phyloP scores from a whole-genome alignment of 2,113 vertebrate species.

The Fulica atra region DNA sequence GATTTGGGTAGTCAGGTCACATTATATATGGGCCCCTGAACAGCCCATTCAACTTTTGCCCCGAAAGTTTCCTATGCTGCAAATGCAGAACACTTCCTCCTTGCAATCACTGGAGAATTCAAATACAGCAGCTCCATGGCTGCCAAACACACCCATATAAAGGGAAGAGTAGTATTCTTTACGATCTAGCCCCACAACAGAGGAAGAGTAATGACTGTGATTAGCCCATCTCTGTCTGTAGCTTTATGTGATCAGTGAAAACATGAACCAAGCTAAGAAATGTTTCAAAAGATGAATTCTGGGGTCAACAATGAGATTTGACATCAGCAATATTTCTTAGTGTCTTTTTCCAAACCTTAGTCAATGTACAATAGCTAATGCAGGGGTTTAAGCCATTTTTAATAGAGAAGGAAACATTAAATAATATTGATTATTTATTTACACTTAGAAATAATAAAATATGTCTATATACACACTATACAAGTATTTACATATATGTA shows the following conservation, averaged over 20 bases:
- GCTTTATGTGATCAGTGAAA: background rate
- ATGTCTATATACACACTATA: accelerated
- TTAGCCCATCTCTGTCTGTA: background rate
- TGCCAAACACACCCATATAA: background rate
- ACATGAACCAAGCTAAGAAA: background rate
- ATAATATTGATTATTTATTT: background rate
- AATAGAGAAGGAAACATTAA: background rate
- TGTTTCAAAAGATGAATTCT: background rate
- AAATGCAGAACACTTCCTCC: background rate
- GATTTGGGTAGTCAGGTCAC: background rate
- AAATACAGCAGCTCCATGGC: background rate
- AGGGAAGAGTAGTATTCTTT: background rate
- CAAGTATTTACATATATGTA: background rate
- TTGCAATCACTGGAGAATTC: background rate
- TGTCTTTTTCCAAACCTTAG: background rate
- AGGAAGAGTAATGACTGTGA: background rate
- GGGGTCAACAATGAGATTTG: background rate
- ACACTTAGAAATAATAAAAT: background rate
- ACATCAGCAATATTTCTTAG: background rate
- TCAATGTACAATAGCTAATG: background rate
- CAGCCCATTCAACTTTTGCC: background rate
- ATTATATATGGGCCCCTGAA: background rate
- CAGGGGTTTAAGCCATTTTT: background rate
- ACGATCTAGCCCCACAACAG: background rate
- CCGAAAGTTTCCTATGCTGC: background rate